Percentiles rank a stretch among this genome's conserved stretches.
Evolutionary conservation across 64 coral and sea anemone species (phyloP).

Genomic region (Montipora efflorescens): DNA sequence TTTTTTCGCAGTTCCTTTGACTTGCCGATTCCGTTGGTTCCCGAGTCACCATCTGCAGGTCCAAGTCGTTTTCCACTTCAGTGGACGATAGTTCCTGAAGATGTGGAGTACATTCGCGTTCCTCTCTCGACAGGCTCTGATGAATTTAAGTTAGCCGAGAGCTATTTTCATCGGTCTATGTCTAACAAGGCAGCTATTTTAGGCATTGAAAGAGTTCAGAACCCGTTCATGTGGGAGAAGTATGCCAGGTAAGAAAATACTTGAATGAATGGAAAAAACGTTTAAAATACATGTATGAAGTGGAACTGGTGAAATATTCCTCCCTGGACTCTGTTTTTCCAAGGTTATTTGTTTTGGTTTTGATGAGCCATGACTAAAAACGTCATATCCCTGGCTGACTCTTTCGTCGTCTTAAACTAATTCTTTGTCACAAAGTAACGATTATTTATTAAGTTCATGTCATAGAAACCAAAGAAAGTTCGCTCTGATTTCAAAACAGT

Average conservation of each 20-base stretch:
- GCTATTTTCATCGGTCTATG: slow-evolving; percentile 61
- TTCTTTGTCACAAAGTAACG: no score
- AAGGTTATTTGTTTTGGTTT: no score
- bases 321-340: no score
- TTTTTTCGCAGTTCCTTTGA: slow-evolving; percentile 1
- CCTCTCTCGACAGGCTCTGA: slow-evolving; percentile 29
- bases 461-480: no score
- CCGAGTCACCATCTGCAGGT: background rate
- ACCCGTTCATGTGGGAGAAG: slow-evolving; percentile 76
- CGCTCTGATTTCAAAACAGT: no score
- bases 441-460: no score
- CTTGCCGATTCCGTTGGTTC: slow-evolving; percentile 1
- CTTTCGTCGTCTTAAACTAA: no score
- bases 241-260: slow-evolving; percentile 64
- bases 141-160: slow-evolving; percentile 67
- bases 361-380: no score
- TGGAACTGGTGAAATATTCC: no score
- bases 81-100: slow-evolving; percentile 63
- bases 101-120: slow-evolving; percentile 36
- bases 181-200: slow-evolving; percentile 25
- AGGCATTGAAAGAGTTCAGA: slow-evolving; percentile 81
- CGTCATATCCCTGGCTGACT: no score
- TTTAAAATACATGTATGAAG: no score
- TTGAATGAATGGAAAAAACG: no score
- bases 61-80: background rate